Percentiles rank a stretch among this genome's conserved stretches.
These are phyloP conservation scores for Vanacampus margaritifer DNA, from an alignment of 2,113 vertebrate genomes.

Conservation along the genomic window DNA sequence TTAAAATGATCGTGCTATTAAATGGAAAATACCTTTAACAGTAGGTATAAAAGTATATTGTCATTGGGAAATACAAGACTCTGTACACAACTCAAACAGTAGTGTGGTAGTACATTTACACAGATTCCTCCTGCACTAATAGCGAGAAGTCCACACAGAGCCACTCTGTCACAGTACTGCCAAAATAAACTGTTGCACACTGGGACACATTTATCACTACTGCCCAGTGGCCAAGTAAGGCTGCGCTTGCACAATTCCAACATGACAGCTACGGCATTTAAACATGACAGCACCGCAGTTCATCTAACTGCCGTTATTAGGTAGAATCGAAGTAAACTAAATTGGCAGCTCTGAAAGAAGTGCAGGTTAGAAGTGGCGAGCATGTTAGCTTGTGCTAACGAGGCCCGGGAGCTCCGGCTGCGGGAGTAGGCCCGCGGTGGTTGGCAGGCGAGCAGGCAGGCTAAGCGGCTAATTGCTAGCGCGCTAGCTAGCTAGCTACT, in stretches of 20 bases:
- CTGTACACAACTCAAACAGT: background rate
- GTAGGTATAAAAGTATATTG: background rate
- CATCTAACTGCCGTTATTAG: rapidly evolving
- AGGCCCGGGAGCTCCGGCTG: slow-evolving; percentile 53
- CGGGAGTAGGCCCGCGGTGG: slow-evolving; percentile 52
- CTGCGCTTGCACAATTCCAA: slow-evolving; percentile 25
- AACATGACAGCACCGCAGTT: background rate
- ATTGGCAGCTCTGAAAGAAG: slow-evolving; percentile 25
- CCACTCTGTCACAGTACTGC: slow-evolving; percentile 27
- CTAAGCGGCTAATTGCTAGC: slow-evolving; percentile 44
- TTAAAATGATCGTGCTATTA: background rate
- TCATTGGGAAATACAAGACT: background rate
- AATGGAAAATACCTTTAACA: background rate
- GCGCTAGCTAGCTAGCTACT: slow-evolving; percentile 8
- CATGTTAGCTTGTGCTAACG: slow-evolving; percentile 18
- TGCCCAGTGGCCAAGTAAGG: slow-evolving; percentile 49
- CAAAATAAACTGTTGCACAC: slow-evolving; percentile 68
- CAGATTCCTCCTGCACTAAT: background rate
- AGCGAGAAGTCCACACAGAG: slow-evolving; percentile 10
- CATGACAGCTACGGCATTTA: slow-evolving; percentile 32
- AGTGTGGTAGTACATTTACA: background rate
- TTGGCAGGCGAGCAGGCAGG: slow-evolving; percentile 16
- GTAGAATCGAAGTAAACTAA: background rate
- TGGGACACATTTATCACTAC: slow-evolving; percentile 51
- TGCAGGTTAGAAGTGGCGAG: slow-evolving; percentile 7